A percentile compares a stretch with the other conserved stretches of the same genome.
phyloP scores from a whole-genome alignment of 2,113 vertebrate genomes.

The Herpetotheres cachinnans region DNA sequence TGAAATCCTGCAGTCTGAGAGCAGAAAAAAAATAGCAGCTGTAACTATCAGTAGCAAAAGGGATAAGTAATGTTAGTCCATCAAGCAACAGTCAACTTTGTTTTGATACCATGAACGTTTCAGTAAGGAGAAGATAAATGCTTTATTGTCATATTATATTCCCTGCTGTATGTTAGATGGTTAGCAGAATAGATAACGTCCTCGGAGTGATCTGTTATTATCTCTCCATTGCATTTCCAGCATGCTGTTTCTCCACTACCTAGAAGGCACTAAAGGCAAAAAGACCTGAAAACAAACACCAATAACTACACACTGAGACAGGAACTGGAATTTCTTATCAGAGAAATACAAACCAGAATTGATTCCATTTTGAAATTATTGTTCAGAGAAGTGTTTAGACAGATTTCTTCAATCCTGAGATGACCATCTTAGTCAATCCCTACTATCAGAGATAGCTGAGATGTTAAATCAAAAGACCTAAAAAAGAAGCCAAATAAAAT shows the following conservation, averaged over 20 bases:
- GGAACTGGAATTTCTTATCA: background rate
- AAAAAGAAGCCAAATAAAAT: background rate
- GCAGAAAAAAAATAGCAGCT: slow-evolving; percentile 53
- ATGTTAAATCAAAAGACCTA: background rate
- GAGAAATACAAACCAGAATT: background rate
- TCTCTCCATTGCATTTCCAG: slow-evolving; percentile 30
- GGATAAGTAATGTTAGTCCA: slow-evolving; percentile 45
- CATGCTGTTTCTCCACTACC: background rate
- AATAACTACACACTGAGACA: background rate
- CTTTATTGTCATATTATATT: slow-evolving; percentile 62
- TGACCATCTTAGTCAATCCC: background rate
- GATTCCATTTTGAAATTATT: background rate
- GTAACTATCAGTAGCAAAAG: slow-evolving; percentile 50
- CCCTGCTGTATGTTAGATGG: slow-evolving; percentile 44
- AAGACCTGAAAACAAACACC: slow-evolving; percentile 17
- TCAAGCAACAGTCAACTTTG: slow-evolving; percentile 41
- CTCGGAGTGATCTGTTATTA: slow-evolving; percentile 60
- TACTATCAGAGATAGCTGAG: background rate
- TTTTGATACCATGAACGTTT: slow-evolving; percentile 61
- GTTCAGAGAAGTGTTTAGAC: background rate
- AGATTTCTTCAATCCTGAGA: background rate
- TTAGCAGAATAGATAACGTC: slow-evolving; percentile 57
- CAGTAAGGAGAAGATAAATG: slow-evolving; percentile 65
- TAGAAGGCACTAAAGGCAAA: background rate
- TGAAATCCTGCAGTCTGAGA: slow-evolving; percentile 93